Percentiles rank a stretch among this genome's conserved stretches.
These are phyloP conservation scores for Apotomis betuletana DNA, from an alignment of 2,888 invertebrate genomes.

Conservation along the genomic window DNA sequence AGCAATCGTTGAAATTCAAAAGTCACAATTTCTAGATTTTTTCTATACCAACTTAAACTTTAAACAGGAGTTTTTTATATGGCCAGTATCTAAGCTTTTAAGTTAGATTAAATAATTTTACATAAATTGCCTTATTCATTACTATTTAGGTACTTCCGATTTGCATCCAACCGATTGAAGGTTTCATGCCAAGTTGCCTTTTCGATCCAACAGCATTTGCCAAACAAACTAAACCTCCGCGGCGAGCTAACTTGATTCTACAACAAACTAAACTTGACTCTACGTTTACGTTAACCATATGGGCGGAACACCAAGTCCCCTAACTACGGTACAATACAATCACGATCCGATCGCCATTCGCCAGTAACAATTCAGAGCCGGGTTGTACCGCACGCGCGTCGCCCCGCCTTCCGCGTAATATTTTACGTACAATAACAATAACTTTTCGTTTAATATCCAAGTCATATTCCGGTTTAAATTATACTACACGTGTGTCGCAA, in stretches of 20 bases:
- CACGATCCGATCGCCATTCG: too few relatives aligned
- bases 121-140: too few relatives aligned
- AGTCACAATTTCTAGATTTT: too few relatives aligned
- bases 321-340: neutral
- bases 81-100: too few relatives aligned
- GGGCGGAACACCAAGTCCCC: constrained; percentile 21
- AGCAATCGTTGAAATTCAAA: too few relatives aligned
- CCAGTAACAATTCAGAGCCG: constrained; percentile 71
- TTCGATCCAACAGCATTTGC: neutral
- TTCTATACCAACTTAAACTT: too few relatives aligned
- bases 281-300: constrained; percentile 26
- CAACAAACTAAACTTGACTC: constrained; percentile 4
- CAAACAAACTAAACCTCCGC: neutral
- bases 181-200: neutral
- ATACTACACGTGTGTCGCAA: neutral
- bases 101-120: neutral
- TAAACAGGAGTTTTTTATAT: too few relatives aligned
- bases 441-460: constrained; percentile 53
- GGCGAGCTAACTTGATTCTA: neutral
- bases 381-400: constrained; percentile 71
- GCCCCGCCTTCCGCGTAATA: constrained; percentile 65
- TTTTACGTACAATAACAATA: constrained; percentile 69
- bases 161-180: neutral
- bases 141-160: too few relatives aligned
- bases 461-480: constrained; percentile 6